Conservation (phyloP, 2,113 vertebrate genomes). For the Ondatra zibethicus region DNA sequence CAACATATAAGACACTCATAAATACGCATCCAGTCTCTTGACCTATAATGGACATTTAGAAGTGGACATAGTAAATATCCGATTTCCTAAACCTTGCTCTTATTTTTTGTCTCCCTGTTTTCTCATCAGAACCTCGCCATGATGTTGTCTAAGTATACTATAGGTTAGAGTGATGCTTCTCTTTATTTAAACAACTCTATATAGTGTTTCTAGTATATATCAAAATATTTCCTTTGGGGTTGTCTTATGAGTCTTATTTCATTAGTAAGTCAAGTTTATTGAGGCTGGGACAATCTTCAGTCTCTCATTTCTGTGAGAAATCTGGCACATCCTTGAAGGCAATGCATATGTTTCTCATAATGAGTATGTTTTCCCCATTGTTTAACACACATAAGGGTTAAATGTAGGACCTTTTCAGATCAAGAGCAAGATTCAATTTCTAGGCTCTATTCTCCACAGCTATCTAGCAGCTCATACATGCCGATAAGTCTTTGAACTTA, state of each 20-base stretch:
- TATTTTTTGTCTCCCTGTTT: not conserved
- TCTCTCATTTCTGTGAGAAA: conserved; percentile 3
- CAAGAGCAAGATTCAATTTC: conserved; percentile 28
- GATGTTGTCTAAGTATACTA: not conserved
- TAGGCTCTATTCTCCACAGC: not conserved
- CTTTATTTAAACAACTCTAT: not conserved
- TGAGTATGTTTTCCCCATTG: conserved; percentile 9
- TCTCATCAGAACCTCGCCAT: not conserved
- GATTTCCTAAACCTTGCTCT: not conserved
- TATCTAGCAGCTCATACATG: not conserved
- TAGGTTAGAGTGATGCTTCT: not conserved
- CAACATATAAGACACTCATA: not conserved
- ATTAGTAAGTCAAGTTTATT: not conserved
- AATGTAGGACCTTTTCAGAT: conserved; percentile 15
- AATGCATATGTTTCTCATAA: conserved; percentile 22
- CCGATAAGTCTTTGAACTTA: not conserved
- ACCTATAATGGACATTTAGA: not conserved
- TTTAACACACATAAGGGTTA: conserved; percentile 30
- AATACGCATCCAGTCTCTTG: not conserved
- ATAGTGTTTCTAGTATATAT: not conserved
- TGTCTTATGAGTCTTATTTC: not conserved
- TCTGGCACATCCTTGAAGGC: not conserved
- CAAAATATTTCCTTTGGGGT: conserved; percentile 5
- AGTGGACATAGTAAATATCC: not conserved
- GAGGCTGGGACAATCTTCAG: not conserved